These are phyloP conservation scores for Todiramphus saurophagus DNA, from an alignment of 2,113 vertebrate genomes.

Conservation along the genomic window DNA sequence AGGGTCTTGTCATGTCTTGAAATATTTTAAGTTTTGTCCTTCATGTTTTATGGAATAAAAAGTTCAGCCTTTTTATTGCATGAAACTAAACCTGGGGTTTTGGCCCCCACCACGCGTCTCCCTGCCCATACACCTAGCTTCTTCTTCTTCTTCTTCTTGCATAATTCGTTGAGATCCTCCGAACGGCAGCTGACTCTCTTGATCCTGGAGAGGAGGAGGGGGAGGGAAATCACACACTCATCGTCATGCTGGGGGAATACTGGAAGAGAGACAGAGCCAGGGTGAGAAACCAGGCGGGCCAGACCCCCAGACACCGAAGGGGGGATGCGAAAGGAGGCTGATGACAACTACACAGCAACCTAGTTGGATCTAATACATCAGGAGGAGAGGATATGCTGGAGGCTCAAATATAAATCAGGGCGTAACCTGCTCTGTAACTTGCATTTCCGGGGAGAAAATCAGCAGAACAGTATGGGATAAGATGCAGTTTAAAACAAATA, in stretches of 20 bases:
- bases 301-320: not conserved
- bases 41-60: conserved; percentile 93
- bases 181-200: conserved; percentile 88
- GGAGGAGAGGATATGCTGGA: not conserved
- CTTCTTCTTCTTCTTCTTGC: conserved; percentile 82
- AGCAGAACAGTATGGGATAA: conserved; percentile 9
- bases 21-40: conserved; percentile 86
- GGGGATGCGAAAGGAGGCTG: not conserved
- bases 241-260: conserved; percentile 99
- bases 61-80: conserved; percentile 90
- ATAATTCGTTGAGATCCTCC: conserved; percentile 88
- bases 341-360: not conserved
- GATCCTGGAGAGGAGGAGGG: conserved; percentile 78
- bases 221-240: conserved; percentile 93
- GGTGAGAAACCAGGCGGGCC: conserved; percentile 39
- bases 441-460: conserved; percentile 27
- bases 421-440: not conserved
- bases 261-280: conserved; percentile 73
- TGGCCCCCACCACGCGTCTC: conserved; percentile 69
- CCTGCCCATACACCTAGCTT: conserved; percentile 88
- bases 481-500: conserved; percentile 2
- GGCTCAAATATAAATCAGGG: not conserved
- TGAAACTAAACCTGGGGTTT: conserved; percentile 83
- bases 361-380: conserved; percentile 31
- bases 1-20: conserved; percentile 82